Evolutionary conservation across 2,797 vertebrate species (phyloP).

Genomic region (Ficedula albicollis): DNA sequence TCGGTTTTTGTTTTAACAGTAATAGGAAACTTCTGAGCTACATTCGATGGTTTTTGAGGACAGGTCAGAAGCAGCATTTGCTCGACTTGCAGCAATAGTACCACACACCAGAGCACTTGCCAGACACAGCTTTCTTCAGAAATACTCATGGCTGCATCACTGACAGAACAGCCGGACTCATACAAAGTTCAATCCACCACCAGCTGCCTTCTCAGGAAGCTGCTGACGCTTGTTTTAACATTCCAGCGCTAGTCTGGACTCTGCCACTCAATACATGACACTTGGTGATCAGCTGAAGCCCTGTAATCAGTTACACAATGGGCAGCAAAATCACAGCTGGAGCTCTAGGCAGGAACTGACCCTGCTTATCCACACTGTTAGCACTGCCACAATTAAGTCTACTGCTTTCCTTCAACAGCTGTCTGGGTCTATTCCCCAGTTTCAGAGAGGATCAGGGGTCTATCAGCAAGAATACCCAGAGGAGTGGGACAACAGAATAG

Average conservation of each 20-base stretch:
- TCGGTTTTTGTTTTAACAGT: conserved; percentile 48
- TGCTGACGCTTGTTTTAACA: background rate
- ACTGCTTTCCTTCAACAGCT: background rate
- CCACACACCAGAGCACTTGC: background rate
- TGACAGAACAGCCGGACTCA: background rate
- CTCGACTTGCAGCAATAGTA: background rate
- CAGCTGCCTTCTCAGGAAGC: background rate
- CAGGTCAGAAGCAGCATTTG: conserved; percentile 7
- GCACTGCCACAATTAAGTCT: background rate
- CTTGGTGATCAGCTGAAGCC: background rate
- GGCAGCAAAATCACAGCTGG: background rate
- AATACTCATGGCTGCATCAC: background rate
- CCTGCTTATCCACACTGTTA: background rate
- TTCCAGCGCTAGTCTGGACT: background rate
- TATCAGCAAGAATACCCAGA: background rate
- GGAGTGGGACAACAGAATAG: background rate
- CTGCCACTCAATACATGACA: background rate
- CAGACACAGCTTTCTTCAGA: conserved; percentile 31
- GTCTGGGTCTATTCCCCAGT: background rate
- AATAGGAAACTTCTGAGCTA: background rate
- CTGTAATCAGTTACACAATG: background rate
- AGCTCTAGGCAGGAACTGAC: background rate
- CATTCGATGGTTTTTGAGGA: conserved; percentile 17
- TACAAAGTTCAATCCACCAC: background rate
- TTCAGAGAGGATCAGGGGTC: background rate